Conservation (phyloP, 1,140 invertebrate genomes). For the Hesperophylax magnus region DNA sequence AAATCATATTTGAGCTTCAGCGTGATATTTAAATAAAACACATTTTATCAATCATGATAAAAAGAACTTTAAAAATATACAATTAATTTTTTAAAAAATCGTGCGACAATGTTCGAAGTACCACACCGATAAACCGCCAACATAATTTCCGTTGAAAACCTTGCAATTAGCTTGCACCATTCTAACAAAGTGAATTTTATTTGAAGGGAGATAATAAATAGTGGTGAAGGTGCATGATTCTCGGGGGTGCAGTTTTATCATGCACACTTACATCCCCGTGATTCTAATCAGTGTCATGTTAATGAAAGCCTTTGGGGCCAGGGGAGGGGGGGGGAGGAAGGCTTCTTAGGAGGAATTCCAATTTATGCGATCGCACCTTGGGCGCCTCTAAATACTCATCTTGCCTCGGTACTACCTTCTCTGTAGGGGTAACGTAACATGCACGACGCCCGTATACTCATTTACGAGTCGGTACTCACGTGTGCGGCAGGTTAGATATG, state of each 20-base stretch:
- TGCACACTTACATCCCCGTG: slow-evolving; percentile 48
- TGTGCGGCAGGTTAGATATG: no score
- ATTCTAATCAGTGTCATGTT: slow-evolving; percentile 56
- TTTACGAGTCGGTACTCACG: no score
- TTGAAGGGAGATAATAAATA: slow-evolving; percentile 15
- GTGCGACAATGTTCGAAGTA: no score
- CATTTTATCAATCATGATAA: no score
- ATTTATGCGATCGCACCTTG: slow-evolving; percentile 41
- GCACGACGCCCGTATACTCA: no score
- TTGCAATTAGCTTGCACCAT: neutral
- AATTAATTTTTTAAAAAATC: no score
- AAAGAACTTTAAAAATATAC: no score
- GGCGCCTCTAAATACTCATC: slow-evolving; percentile 5
- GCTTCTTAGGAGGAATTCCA: slow-evolving; percentile 44
- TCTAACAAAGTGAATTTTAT: slow-evolving; percentile 21
- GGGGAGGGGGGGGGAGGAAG: neutral
- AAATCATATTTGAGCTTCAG: no score
- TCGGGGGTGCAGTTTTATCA: slow-evolving; percentile 43
- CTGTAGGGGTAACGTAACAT: no score
- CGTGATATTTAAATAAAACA: no score
- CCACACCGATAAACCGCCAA: neutral
- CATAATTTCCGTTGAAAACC: neutral
- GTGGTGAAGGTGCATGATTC: slow-evolving; percentile 6
- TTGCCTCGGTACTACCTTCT: neutral
- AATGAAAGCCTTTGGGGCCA: slow-evolving; percentile 35